phyloP scores from a whole-genome alignment of 2,888 invertebrate species.

The Habroteleia sp. region DNA sequence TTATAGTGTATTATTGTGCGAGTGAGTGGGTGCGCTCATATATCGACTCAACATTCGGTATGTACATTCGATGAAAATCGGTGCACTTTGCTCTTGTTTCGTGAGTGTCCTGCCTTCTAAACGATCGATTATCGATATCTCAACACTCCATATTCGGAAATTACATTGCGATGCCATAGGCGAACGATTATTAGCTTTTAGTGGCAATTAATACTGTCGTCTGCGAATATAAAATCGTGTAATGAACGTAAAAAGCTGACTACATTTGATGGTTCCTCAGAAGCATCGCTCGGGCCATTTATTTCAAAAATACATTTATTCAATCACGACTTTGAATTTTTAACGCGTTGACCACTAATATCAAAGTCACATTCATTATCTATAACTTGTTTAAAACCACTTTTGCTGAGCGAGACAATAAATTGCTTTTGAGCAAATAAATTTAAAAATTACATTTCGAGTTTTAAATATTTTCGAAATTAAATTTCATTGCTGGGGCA shows the following conservation, averaged over 20 bases:
- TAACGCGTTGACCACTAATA: too few relatives aligned
- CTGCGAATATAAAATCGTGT: conserved; percentile 42
- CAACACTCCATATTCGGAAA: conserved; percentile 61
- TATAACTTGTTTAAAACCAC: too few relatives aligned
- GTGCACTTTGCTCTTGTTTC: conserved; percentile 61
- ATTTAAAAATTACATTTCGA: too few relatives aligned
- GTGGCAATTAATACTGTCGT: conserved; percentile 64
- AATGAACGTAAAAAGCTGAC: conserved; percentile 43
- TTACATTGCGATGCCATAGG: conserved; percentile 60
- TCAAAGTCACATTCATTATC: too few relatives aligned
- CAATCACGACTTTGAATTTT: too few relatives aligned
- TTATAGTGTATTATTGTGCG: conserved; percentile 61
- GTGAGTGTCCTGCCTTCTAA: conserved; percentile 53
- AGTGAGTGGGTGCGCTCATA: conserved; percentile 29
- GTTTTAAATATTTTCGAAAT: too few relatives aligned
- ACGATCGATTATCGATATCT: conserved; percentile 62
- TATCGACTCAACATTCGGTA: conserved; percentile 51
- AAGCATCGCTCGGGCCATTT: too few relatives aligned
- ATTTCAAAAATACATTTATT: too few relatives aligned
- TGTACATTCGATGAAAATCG: conserved; percentile 53
- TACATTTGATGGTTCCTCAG: too few relatives aligned
- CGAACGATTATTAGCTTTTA: conserved; percentile 66
- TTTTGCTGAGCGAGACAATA: too few relatives aligned
- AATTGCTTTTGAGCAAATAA: too few relatives aligned
- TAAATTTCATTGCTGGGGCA: too few relatives aligned